Base-by-base conservation (phyloP, 2,797 vertebrate species). In the Allobates femoralis region DNA sequence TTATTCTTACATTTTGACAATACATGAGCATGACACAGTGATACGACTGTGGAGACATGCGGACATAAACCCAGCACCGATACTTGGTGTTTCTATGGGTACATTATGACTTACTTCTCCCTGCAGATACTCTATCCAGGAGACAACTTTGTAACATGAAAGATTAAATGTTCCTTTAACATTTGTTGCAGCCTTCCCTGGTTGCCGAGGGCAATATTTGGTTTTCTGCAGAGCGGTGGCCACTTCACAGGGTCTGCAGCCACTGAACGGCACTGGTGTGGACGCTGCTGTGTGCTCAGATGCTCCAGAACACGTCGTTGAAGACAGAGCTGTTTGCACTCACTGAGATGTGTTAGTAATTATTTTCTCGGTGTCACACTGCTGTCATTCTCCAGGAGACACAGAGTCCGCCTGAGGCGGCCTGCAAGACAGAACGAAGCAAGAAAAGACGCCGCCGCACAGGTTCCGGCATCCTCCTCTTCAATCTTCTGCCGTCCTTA, bases 301-400 rank as follows among this genome's bases (percentile, higher is more conserved):
- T 97, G 96, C 97, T 95, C 95, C 94, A 95, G 98, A 97, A 97
- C 97, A 97, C 95, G 96, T 95, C 96, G 97, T 96, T 98, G 97
- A 98, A 97, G 96, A 96, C 94, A 93, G 96, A 97, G 96, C 97
- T 97, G 97, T 97, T 98, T 96, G 96, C 97, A 98, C 97, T 98
- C 97, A 97, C 95, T 94, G 95, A 97, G 98, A 98, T 98, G 98
- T 97, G 96, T 98, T 99, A 97, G 97, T 99, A 98, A 99, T 99
- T 99, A 99, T 98, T 98, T 98, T 97, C 97, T 97, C 95, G 93
- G 97, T 98, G 98, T 98, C 98, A 99, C 96, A 95, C 94, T 95
- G 97, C 97, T 99, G 98, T 99, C 98, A 98, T 96, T 95, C 95
- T 94, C 96, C 96, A 97, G 96, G 96, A 95, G 95, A 96, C 94